A percentile compares a stretch with the other conserved stretches of the same genome.
Conservation (phyloP, 2,113 vertebrate genomes). For the Sander lucioperca region DNA sequence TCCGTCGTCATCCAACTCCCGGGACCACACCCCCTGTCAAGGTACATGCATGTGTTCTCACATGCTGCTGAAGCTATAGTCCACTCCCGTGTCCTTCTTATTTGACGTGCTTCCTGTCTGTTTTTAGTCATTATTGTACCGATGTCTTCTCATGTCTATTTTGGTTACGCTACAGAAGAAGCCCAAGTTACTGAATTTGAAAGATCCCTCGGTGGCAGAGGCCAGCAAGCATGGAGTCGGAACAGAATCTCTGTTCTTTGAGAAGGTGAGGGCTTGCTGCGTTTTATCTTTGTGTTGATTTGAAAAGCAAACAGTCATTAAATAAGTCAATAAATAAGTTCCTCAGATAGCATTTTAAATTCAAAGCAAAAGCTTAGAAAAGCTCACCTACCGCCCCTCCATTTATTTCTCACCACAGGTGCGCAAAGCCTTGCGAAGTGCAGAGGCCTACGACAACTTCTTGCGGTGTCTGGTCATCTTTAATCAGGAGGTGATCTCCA, state of each 20-base stretch:
- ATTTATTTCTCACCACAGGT: constrained; percentile 82
- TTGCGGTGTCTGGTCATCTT: constrained; percentile 98
- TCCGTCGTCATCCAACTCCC: constrained; percentile 90
- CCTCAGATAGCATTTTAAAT: neutral
- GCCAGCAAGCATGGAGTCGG: constrained; percentile 93
- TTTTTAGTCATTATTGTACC: constrained; percentile 16
- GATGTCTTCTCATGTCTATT: neutral
- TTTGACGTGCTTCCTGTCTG: neutral
- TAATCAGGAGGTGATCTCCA: constrained; percentile 98
- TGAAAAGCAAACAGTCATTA: neutral
- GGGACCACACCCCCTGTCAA: constrained; percentile 92
- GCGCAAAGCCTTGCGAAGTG: constrained; percentile 94
- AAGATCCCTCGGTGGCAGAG: constrained; percentile 91
- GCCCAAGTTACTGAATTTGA: constrained; percentile 92
- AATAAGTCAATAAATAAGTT: neutral
- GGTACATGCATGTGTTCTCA: constrained; percentile 54
- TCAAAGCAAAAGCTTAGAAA: neutral
- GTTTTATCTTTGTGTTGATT: neutral
- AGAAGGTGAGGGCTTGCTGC: constrained; percentile 87
- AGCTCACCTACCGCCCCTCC: neutral
- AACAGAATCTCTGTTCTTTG: constrained; percentile 97
- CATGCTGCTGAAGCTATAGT: neutral
- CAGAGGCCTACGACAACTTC: constrained; percentile 97
- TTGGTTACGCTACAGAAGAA: constrained; percentile 89
- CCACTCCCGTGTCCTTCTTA: neutral